Conservation (phyloP, 2,888 invertebrate genomes). For the Mayetiola destructor region DNA sequence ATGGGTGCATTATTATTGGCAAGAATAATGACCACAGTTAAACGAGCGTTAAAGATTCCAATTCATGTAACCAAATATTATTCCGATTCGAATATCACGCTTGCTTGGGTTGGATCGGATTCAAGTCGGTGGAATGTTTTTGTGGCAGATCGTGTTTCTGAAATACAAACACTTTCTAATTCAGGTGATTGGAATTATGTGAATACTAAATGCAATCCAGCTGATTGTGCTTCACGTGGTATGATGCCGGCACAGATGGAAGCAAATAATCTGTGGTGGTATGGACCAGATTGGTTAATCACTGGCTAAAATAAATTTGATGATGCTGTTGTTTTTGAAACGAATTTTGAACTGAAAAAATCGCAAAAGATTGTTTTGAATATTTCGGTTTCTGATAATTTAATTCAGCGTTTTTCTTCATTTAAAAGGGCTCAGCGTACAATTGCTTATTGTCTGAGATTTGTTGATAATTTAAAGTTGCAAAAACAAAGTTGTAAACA, state of each 20-base stretch:
- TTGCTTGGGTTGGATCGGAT: neutral
- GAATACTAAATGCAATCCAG: constrained; percentile 18
- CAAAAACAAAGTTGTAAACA: neutral
- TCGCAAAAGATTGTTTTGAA: neutral
- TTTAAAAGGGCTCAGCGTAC: neutral
- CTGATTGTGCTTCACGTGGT: constrained; percentile 20
- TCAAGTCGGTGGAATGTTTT: constrained; percentile 15
- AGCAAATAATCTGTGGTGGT: neutral
- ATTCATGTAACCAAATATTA: neutral
- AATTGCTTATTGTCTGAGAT: neutral
- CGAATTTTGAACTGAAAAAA: neutral
- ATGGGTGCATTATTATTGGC: neutral
- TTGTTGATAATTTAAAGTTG: neutral
- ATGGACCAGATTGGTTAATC: neutral
- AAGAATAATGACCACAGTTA: neutral
- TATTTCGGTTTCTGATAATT: neutral
- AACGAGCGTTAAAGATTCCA: neutral
- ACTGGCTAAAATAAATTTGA: neutral
- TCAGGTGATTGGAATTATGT: constrained; percentile 20
- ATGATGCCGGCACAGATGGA: neutral
- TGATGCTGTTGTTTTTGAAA: neutral
- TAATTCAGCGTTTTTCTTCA: too few relatives aligned
- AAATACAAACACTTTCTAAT: constrained; percentile 16
- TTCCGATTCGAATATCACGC: neutral
- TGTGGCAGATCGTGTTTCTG: constrained; percentile 18